Percentiles rank a stretch among this genome's conserved stretches.
phyloP scores from a whole-genome alignment of 2,888 invertebrate genomes.

The Caenorhabditis doughertyi region DNA sequence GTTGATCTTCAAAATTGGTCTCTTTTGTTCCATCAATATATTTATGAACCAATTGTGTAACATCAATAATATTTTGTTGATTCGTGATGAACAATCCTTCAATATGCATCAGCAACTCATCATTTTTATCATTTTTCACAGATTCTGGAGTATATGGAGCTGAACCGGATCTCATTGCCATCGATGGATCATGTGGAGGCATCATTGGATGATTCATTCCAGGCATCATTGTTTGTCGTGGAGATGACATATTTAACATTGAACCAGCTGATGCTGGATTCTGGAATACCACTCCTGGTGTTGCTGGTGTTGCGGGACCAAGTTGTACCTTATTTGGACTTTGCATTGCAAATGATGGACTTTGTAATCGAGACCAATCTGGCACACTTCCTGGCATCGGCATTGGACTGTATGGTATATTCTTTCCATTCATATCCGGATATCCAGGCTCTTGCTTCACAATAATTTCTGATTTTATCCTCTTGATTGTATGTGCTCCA shows the following conservation, averaged over 20 bases:
- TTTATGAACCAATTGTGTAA: not conserved
- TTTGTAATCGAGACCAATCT: constrained; percentile 52
- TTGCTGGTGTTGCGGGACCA: constrained; percentile 51
- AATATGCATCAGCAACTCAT: constrained; percentile 22
- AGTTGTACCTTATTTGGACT: constrained; percentile 56
- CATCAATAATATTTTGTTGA: not conserved
- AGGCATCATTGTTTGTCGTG: constrained; percentile 36
- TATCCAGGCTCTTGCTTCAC: constrained; percentile 52
- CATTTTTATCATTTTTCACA: constrained; percentile 48
- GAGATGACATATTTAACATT: constrained; percentile 50
- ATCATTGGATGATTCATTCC: constrained; percentile 21
- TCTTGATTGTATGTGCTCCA: constrained; percentile 35
- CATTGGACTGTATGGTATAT: constrained; percentile 53
- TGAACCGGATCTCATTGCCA: constrained; percentile 34
- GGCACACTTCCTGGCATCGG: constrained; percentile 54
- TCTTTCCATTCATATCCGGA: constrained; percentile 32
- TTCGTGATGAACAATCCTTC: constrained; percentile 16
- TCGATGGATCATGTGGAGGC: constrained; percentile 24
- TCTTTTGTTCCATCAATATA: constrained; percentile 43
- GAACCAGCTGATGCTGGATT: constrained; percentile 50
- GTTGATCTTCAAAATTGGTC: constrained; percentile 13
- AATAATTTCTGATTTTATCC: constrained; percentile 57
- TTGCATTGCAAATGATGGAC: constrained; percentile 55
- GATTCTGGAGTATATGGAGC: constrained; percentile 63
- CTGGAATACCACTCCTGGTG: constrained; percentile 40